Conservation (phyloP, 1,140 invertebrate genomes). For the Drosophila saltans region DNA sequence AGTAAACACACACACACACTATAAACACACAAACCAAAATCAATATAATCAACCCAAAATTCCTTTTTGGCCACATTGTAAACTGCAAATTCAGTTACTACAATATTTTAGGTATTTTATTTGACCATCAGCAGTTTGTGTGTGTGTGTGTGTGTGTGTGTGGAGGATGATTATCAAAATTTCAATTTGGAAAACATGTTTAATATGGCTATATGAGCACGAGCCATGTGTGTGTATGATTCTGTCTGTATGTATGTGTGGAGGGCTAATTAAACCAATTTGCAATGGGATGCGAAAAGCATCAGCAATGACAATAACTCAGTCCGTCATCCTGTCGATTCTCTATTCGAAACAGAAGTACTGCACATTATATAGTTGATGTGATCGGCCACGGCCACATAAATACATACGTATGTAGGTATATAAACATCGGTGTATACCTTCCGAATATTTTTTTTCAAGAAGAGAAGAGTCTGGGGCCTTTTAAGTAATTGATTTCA, state of each 20-base stretch:
- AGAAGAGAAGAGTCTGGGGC: no score
- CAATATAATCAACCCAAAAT: slow-evolving; percentile 15
- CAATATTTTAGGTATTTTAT: slow-evolving; percentile 8
- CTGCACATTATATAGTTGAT: no score
- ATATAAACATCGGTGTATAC: no score
- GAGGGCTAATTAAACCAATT: slow-evolving; percentile 11
- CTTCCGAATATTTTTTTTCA: no score
- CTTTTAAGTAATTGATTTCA: no score
- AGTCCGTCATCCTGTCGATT: neutral
- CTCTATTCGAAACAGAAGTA: neutral
- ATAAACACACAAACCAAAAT: slow-evolving; percentile 7
- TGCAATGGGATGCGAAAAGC: slow-evolving; percentile 3
- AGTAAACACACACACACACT: neutral
- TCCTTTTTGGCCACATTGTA: slow-evolving; percentile 10
- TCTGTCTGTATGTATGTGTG: neutral
- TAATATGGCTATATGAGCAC: no score
- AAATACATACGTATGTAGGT: no score
- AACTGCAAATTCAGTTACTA: slow-evolving; percentile 13
- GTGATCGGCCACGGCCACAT: no score
- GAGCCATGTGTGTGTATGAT: neutral
- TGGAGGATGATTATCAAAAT: neutral
- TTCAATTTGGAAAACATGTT: slow-evolving; percentile 1
- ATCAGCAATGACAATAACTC: neutral
- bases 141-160: neutral
- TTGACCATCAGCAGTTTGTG: slow-evolving; percentile 10